Evolutionary conservation across 1,140 invertebrate species (phyloP).

Genomic region (Neotoxoptera formosana): DNA sequence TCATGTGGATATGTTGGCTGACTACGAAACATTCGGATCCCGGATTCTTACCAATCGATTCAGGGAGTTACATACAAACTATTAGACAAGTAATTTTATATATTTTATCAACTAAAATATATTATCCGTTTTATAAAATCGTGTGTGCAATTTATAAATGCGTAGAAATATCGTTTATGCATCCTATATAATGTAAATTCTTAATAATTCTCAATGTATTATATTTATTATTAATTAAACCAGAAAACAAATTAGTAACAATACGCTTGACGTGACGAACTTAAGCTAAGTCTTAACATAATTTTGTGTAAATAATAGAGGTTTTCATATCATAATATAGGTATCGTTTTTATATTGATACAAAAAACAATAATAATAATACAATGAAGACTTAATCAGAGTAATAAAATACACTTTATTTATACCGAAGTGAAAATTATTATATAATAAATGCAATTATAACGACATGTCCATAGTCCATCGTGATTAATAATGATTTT

Average conservation of each 20-base stretch:
- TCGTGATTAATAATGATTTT: not conserved
- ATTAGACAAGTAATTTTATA: constrained; percentile 73
- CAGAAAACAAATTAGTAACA: not conserved
- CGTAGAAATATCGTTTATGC: not conserved
- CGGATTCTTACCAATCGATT: constrained; percentile 86
- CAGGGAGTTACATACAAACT: constrained; percentile 86
- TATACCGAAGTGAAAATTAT: not conserved
- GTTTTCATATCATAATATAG: no score
- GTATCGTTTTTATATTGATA: no score
- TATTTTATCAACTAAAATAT: not conserved
- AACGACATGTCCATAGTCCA: not conserved
- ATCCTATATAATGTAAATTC: not conserved
- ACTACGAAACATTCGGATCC: constrained; percentile 87
- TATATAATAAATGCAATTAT: not conserved
- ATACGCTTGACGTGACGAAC: not conserved
- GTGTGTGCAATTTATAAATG: not conserved
- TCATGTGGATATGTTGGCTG: constrained; percentile 94
- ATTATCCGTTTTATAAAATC: not conserved
- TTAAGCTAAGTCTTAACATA: not conserved
- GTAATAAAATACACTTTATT: not conserved
- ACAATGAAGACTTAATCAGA: not conserved
- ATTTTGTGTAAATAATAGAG: not conserved
- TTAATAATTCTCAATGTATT: not conserved
- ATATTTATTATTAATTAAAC: not conserved
- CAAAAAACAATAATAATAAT: not conserved